A percentile compares a stretch with the other conserved stretches of the same genome.
phyloP scores from a whole-genome alignment of 2,888 invertebrate species.

The Trichacis sp. region DNA sequence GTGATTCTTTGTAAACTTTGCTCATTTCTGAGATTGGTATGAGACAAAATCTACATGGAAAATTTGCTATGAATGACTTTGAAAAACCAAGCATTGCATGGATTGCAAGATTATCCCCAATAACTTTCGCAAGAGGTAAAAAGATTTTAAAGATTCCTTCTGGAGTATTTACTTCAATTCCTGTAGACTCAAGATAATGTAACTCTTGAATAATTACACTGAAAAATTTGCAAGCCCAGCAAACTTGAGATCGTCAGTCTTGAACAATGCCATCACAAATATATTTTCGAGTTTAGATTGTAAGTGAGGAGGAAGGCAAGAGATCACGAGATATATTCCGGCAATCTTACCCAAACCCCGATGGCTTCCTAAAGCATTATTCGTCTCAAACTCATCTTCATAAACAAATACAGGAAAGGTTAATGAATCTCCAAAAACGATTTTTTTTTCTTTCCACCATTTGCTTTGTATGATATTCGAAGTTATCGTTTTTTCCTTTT shows the following conservation, averaged over 20 bases:
- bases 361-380: too few species aligned
- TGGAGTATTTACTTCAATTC: conserved; percentile 14
- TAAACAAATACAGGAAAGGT: too few species aligned
- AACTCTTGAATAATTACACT: too few species aligned
- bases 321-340: conserved; percentile 20
- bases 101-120: conserved; percentile 37
- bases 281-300: conserved; percentile 39
- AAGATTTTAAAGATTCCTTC: conserved; percentile 18
- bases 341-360: conserved; percentile 14
- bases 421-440: too few species aligned
- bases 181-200: too few species aligned
- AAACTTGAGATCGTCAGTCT: conserved; percentile 26
- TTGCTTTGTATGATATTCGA: too few species aligned
- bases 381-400: too few species aligned
- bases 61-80: conserved; percentile 30
- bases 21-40: too few species aligned
- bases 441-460: too few species aligned
- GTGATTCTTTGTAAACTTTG: too few species aligned
- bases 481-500: not conserved
- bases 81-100: conserved; percentile 37
- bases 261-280: conserved; percentile 20
- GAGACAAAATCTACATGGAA: conserved; percentile 28
- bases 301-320: conserved; percentile 27
- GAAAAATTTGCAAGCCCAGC: not conserved
- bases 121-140: conserved; percentile 25